phyloP scores from a whole-genome alignment of 2,797 vertebrate species.

The Gymnocypris eckloni region DNA sequence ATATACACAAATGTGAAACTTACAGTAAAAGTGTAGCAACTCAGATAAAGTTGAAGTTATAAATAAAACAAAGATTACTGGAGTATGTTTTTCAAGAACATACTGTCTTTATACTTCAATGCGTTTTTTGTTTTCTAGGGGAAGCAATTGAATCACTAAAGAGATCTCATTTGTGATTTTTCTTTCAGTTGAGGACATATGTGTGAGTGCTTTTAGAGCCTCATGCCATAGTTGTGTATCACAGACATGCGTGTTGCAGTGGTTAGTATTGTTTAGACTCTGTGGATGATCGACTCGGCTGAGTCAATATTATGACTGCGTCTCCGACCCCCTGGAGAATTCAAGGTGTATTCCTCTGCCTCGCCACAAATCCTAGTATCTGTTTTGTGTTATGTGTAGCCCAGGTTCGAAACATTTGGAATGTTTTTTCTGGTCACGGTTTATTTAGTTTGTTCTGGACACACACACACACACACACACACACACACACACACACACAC shows the following conservation, averaged over 20 bases:
- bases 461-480: conserved; percentile 4
- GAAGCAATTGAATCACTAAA: neutral
- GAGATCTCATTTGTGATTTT: neutral
- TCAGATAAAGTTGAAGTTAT: neutral
- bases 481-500: conserved; percentile 14
- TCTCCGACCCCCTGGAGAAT: neutral
- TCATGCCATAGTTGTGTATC: neutral
- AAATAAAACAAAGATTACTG: too few relatives aligned
- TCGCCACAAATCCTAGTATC: neutral
- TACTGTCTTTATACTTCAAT: too few relatives aligned
- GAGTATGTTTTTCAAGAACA: too few relatives aligned
- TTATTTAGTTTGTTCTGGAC: conserved; percentile 32
- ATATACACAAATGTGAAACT: neutral
- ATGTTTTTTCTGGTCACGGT: conserved; percentile 25
- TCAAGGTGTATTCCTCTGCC: conserved; percentile 18
- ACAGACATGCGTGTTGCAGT: neutral
- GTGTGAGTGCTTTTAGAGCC: neutral
- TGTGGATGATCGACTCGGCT: conserved; percentile 4
- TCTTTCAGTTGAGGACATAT: neutral
- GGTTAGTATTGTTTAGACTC: conserved; percentile 24
- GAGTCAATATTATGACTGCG: conserved; percentile 33
- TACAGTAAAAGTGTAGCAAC: neutral
- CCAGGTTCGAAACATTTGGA: conserved; percentile 19
- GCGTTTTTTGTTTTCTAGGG: neutral
- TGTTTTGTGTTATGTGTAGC: conserved; percentile 16